These are phyloP conservation scores for Odontesthes bonariensis DNA, from an alignment of 2,113 vertebrate species.

Conservation along the genomic window DNA sequence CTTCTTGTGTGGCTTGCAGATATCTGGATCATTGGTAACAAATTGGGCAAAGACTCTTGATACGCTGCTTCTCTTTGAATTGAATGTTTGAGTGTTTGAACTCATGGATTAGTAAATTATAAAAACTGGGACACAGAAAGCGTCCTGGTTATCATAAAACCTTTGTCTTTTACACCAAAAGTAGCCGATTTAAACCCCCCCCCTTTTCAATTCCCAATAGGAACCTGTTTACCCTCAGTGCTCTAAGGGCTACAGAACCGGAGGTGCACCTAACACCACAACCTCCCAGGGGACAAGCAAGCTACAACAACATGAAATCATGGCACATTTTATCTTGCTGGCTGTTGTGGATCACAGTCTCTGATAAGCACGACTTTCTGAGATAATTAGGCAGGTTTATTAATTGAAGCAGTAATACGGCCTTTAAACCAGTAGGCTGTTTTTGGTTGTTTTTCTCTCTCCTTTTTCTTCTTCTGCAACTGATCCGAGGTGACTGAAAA, in stretches of 20 bases:
- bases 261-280: background rate
- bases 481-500: too few species aligned
- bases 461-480: too few species aligned
- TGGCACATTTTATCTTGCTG: too few species aligned
- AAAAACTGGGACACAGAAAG: background rate
- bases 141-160: too few species aligned
- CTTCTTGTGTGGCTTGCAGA: background rate
- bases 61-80: background rate
- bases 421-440: too few species aligned
- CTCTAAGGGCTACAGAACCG: background rate
- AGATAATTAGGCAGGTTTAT: too few species aligned
- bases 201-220: background rate
- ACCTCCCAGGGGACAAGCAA: background rate
- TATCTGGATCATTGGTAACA: background rate
- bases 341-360: too few species aligned
- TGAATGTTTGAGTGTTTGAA: background rate
- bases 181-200: background rate
- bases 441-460: too few species aligned
- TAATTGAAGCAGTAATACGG: too few species aligned
- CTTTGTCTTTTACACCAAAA: background rate
- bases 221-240: background rate
- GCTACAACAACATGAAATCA: background rate
- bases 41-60: too few species aligned
- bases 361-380: too few species aligned
- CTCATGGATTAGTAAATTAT: background rate